Conservation (phyloP, 2,113 vertebrate species). For the Sitta europaea region DNA sequence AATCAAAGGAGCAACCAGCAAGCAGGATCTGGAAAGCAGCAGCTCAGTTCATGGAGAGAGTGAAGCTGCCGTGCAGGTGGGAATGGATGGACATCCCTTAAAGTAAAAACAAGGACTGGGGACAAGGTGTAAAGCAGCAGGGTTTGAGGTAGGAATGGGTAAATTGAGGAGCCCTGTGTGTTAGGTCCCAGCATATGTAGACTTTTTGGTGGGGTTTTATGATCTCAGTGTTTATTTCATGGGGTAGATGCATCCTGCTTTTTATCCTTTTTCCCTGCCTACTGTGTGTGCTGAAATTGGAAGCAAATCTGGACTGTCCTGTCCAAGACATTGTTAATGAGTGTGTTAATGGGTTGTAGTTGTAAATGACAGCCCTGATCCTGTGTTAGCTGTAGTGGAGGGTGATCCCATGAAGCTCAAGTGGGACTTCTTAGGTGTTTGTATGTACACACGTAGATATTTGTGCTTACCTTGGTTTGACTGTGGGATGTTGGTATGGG, state of each 20-base stretch:
- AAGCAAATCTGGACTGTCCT: neutral
- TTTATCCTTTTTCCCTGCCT: neutral
- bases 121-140: neutral
- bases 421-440: neutral
- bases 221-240: neutral
- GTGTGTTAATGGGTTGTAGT: neutral
- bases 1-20: neutral
- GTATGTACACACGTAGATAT: accelerated
- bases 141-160: neutral
- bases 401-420: accelerated
- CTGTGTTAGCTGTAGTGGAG: neutral
- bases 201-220: neutral
- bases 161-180: neutral
- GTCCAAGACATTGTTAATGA: neutral
- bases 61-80: accelerated
- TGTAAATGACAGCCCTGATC: neutral
- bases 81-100: neutral
- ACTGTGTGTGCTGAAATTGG: neutral
- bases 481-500: neutral
- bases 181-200: neutral
- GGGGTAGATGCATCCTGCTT: neutral
- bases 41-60: neutral
- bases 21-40: neutral
- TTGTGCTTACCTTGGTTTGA: neutral
- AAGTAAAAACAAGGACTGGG: neutral